Conservation (phyloP, 2,113 vertebrate species). For the Apodemus sylvaticus region DNA sequence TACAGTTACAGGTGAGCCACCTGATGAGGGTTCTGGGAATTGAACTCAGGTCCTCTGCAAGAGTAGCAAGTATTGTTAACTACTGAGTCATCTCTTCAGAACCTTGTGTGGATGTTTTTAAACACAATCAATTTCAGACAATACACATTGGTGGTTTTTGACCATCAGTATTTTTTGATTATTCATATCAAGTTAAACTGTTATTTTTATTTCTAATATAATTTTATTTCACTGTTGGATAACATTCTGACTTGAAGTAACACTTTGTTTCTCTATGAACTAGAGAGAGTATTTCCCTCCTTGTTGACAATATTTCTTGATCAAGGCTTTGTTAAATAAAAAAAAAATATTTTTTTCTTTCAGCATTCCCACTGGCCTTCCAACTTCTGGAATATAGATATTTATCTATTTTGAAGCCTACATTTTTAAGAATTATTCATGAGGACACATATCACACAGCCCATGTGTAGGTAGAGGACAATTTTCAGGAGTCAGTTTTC, state of each 20-base stretch:
- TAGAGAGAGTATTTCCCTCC: neutral
- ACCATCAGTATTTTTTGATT: slow-evolving; percentile 17
- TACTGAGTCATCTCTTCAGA: neutral
- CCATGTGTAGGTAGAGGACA: neutral
- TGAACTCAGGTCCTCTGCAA: neutral
- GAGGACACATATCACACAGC: neutral
- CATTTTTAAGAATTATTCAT: neutral
- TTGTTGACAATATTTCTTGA: slow-evolving; percentile 30
- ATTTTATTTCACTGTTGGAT: slow-evolving; percentile 19
- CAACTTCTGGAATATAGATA: slow-evolving; percentile 33
- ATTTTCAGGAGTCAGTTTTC: neutral
- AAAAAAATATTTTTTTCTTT: slow-evolving; percentile 27
- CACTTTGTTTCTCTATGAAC: neutral
- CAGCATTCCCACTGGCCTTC: neutral
- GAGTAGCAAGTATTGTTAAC: neutral
- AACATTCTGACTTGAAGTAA: slow-evolving; percentile 36
- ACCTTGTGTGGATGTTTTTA: neutral
- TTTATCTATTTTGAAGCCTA: neutral
- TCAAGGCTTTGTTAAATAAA: slow-evolving; percentile 50
- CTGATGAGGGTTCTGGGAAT: neutral
- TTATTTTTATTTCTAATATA: neutral
- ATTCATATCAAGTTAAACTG: slow-evolving; percentile 31
- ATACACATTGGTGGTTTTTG: neutral
- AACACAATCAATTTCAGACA: slow-evolving; percentile 38
- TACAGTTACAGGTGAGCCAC: neutral